These are phyloP conservation scores for Echinarachnius parma DNA, from an alignment of 53 echinoderm and acorn worm species.

Conservation along the genomic window DNA sequence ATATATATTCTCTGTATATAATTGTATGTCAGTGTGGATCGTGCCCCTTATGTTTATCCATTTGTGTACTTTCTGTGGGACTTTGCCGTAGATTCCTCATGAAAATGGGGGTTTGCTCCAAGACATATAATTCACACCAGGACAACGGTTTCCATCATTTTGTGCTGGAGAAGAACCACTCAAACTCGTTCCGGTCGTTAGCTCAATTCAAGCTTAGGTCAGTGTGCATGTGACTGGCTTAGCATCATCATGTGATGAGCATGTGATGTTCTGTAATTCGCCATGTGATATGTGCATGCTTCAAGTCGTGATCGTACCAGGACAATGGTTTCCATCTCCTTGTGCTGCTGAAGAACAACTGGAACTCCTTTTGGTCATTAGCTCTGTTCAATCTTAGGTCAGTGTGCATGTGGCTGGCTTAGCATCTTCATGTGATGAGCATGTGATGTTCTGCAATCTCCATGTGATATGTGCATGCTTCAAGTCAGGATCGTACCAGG, in stretches of 20 bases:
- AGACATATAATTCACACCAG: slow-evolving; percentile 14
- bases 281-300: no score
- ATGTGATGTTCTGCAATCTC: no score
- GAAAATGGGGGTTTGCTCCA: slow-evolving; percentile 43
- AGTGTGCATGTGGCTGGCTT: slow-evolving; percentile 20
- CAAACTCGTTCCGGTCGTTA: slow-evolving; percentile 37
- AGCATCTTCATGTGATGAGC: neutral
- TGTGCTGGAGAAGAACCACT: slow-evolving; percentile 31
- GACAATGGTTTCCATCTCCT: slow-evolving; percentile 39
- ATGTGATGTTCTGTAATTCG: neutral
- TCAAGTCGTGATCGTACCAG: no score
- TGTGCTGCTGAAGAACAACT: slow-evolving; percentile 27
- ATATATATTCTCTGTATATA: no score
- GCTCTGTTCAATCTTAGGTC: slow-evolving; percentile 49
- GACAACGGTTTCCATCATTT: slow-evolving; percentile 43
- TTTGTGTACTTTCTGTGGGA: no score
- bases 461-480: no score
- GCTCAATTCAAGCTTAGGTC: slow-evolving; percentile 49
- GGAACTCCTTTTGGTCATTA: slow-evolving; percentile 37
- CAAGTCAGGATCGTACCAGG: no score
- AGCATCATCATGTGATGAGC: neutral
- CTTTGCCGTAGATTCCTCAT: slow-evolving; percentile 46
- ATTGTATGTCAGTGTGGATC: no score
- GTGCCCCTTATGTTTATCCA: no score
- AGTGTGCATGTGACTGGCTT: slow-evolving; percentile 17